Base-by-base conservation (phyloP, 2,797 vertebrate genomes). In the Epinephelus coioides region DNA sequence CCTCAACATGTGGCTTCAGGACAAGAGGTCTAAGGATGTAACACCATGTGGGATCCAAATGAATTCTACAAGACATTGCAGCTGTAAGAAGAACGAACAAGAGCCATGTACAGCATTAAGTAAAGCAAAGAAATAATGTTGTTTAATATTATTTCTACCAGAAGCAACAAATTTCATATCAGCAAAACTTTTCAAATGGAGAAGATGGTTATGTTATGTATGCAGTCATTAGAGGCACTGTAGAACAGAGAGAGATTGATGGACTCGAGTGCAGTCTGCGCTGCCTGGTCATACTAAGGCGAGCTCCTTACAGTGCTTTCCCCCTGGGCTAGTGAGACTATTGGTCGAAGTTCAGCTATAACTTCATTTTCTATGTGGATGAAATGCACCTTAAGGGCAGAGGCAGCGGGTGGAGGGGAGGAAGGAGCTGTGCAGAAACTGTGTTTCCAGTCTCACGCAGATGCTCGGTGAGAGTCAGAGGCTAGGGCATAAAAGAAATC, bases 301-400 rank as follows among this genome's bases (percentile, higher is more conserved):
- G n/a, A 94, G 91, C 91, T 88, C 83, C 93, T 95, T 96, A 96
- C 81, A 69, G 27, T 70, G 73, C 95, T 96, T 95, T 97, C 49
- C 83, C 96, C 96, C 95, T 95, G 96, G 93, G 97, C 96, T 73
- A 97, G 95, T 76, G 90, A 96, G 90, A 97, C 95, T 95, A 97
- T 96, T 93, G 97, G 97, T 87, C 96, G 96, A 94, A 97, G 96
- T 96, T 98, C 96, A 91, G 96, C 96, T 82, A 97, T 96, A 85
- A 98, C 97, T 96, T 98, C 96, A 96, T 97, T 98, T 95, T 97
- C 97, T 93, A 96, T 96, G 49, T 97, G 97, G 95, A 97, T 97
- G 95, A 97, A 97, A 89, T 97, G 96, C 97, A 93, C 97, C 97
- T 98, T 93, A 75, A 90, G 91, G 95, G 92, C 89, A 91, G 78